These are phyloP conservation scores for Equus przewalskii DNA, from an alignment of 2,113 vertebrate genomes.

Conservation along the genomic window DNA sequence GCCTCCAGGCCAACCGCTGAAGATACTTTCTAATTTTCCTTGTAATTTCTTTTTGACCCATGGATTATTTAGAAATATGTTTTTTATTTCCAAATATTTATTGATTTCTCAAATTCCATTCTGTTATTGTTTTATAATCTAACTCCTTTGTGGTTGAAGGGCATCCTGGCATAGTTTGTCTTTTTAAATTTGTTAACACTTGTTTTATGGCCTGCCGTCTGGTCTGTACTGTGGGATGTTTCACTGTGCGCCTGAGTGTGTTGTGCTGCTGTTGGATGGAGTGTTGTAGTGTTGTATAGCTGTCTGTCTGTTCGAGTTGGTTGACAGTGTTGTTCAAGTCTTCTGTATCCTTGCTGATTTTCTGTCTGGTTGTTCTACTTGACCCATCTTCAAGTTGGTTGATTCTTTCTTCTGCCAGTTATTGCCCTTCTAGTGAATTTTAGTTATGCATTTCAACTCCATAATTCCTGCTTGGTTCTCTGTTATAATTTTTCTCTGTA, in stretches of 20 bases:
- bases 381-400: not conserved
- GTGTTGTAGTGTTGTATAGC: too few relatives aligned
- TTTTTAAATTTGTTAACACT: accelerated
- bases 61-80: not conserved
- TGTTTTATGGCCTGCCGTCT: accelerated
- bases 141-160: not conserved
- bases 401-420: not conserved
- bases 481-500: not conserved
- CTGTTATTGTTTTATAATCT: too few relatives aligned
- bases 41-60: not conserved
- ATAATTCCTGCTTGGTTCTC: too few relatives aligned
- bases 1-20: not conserved
- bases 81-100: not conserved
- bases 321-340: accelerated
- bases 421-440: not conserved
- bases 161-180: not conserved
- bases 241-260: not conserved
- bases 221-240: too few relatives aligned
- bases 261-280: accelerated
- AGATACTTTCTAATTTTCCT: not conserved
- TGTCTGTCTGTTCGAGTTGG: not conserved
- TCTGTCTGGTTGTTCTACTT: accelerated
- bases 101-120: not conserved
- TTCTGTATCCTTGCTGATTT: not conserved
- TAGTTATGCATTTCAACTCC: too few relatives aligned